Conservation (phyloP, 2,113 vertebrate species). For the Zapornia atra region DNA sequence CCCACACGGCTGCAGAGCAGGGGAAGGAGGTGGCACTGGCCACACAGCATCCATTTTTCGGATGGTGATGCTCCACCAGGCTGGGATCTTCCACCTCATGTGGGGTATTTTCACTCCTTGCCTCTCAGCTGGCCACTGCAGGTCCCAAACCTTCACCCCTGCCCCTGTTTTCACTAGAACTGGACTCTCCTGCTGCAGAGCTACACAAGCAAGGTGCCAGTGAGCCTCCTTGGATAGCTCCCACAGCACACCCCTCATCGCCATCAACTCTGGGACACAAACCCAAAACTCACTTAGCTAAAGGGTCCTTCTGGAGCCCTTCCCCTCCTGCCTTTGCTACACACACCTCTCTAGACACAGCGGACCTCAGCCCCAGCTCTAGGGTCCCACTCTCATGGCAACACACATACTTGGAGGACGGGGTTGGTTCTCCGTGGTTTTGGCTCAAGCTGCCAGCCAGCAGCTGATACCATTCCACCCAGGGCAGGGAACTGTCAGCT, state of each 20-base stretch:
- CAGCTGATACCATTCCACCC: too few relatives aligned
- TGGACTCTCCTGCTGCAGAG: rapidly evolving
- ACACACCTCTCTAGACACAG: rapidly evolving
- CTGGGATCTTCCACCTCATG: not conserved
- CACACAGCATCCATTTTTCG: rapidly evolving
- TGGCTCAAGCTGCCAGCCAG: not conserved
- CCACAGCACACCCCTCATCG: rapidly evolving
- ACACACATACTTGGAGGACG: rapidly evolving
- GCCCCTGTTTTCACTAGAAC: not conserved
- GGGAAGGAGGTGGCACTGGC: not conserved
- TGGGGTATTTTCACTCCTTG: not conserved
- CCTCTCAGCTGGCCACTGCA: not conserved
- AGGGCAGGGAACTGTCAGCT: not conserved
- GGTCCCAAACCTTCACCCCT: not conserved
- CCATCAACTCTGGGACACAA: not conserved
- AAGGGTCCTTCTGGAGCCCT: not conserved
- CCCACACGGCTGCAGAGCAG: rapidly evolving
- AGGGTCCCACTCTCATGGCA: not conserved
- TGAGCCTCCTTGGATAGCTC: rapidly evolving
- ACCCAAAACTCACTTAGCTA: not conserved
- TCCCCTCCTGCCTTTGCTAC: not conserved
- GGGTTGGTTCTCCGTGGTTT: not conserved
- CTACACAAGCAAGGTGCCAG: not conserved
- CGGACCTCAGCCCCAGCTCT: not conserved
- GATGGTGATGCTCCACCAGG: not conserved